Percentiles rank a stretch among this genome's conserved stretches.
phyloP scores from a whole-genome alignment of 1,140 invertebrate species.

The Monomorium pharaonis region DNA sequence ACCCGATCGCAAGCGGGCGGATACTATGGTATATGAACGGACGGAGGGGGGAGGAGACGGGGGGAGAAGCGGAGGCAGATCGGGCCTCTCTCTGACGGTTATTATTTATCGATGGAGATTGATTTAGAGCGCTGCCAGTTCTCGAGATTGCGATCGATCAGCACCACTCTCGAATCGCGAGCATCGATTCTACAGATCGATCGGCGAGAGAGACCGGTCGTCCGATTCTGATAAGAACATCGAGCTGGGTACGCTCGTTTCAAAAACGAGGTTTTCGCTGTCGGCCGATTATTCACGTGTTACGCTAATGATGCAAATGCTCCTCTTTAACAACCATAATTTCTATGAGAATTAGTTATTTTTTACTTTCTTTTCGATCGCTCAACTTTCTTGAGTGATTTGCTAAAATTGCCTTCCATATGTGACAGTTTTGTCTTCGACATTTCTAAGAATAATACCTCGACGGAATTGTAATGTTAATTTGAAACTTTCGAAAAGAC shows the following conservation, averaged over 20 bases:
- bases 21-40: not conserved
- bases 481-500: not conserved
- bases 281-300: not conserved
- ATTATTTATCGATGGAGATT: constrained; percentile 71
- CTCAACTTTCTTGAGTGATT: not conserved
- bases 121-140: constrained; percentile 69
- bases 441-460: not conserved
- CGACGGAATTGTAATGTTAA: not conserved
- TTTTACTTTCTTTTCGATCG: not conserved
- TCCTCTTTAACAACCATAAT: not conserved
- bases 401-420: not conserved
- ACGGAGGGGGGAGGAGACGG: not conserved
- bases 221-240: constrained; percentile 16
- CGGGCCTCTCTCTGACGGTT: constrained; percentile 43
- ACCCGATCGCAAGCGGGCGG: constrained; percentile 46
- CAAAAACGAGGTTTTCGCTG: not conserved
- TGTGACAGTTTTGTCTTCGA: not conserved
- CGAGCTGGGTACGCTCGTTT: not conserved
- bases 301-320: not conserved
- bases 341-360: not conserved
- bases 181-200: constrained; percentile 15
- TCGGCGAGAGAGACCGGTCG: not conserved
- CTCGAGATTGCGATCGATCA: constrained; percentile 49
- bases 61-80: not conserved
- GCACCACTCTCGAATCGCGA: constrained; percentile 12